Percentiles rank a stretch among this genome's conserved stretches.
These are phyloP conservation scores for Aromia moschata DNA, from an alignment of 2,888 invertebrate species.

Conservation along the genomic window DNA sequence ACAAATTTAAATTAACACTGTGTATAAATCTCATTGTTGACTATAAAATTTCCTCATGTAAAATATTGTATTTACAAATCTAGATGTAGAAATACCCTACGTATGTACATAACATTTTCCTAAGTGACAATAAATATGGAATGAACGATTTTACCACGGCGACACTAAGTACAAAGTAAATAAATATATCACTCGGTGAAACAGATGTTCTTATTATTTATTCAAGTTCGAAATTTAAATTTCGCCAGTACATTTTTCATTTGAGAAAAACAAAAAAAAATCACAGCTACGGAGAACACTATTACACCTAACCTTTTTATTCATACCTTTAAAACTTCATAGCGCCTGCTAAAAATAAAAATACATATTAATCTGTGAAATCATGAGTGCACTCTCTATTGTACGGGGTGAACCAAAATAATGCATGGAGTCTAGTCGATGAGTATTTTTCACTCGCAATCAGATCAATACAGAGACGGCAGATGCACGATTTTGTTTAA, in stretches of 20 bases:
- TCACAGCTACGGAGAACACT: slow-evolving; percentile 9
- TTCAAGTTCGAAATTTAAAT: slow-evolving; percentile 1
- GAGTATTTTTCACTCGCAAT: no score
- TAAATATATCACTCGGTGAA: no score
- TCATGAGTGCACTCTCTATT: not conserved
- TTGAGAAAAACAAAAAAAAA: slow-evolving; percentile 7
- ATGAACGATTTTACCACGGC: slow-evolving; percentile 9
- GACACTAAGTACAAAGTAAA: not conserved
- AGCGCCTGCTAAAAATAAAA: slow-evolving; percentile 13
- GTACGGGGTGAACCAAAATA: slow-evolving; percentile 7
- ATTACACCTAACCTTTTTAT: slow-evolving; percentile 2
- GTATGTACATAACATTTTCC: slow-evolving; percentile 10
- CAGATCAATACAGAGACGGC: not conserved
- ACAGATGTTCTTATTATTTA: not conserved
- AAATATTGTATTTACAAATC: slow-evolving; percentile 20
- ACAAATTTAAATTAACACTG: slow-evolving; percentile 18
- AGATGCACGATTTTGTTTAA: not conserved
- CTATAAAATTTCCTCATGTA: slow-evolving; percentile 18
- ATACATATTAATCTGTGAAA: not conserved
- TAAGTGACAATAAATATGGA: slow-evolving; percentile 10
- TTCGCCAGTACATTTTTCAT: not conserved
- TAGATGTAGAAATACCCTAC: slow-evolving; percentile 3
- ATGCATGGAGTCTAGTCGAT: no score
- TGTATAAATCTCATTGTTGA: slow-evolving; percentile 4
- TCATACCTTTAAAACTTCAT: slow-evolving; percentile 10